Base-by-base conservation (phyloP, 2,888 invertebrate genomes). In the Fissipunctia ypsillon region DNA sequence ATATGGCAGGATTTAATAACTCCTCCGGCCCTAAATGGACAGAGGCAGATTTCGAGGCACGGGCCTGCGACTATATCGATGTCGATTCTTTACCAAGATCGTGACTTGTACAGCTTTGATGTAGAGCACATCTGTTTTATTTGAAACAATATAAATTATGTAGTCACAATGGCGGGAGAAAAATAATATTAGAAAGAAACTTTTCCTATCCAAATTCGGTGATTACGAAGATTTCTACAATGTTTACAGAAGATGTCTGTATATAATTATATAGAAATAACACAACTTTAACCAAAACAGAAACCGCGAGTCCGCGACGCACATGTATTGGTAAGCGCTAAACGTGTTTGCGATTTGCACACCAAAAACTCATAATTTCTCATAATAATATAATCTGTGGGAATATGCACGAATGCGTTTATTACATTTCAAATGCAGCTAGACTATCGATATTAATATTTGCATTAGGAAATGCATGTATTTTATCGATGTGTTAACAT, bases 1-100 rank as follows among this genome's bases (percentile, higher is more conserved):
- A 93, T 94, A 95, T 92, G 93, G 95, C 88, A 85, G 91, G 94
- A 93, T 94, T 95, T 94, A 95, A 95, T 95, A 94, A 94, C 91
- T 90, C 86, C 87, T 85, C 88, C 83, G 67, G 72, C 93, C 93
- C 88, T 93, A 93, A 91, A 95, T 89, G 94, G 95, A 82, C 69
- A 83, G 88, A 84, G 86, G 87, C 87, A 88, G 90, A 91, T 89
- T 89, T 90, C 88, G 84, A 88, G 84, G 73, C 79, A 81, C 75
- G 84, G 79, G 73, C 77, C 79, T 76, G 78, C 19, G 79, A 67
- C 76, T 73, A 73, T 83, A 86, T 88, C 87, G 88, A 90, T 88
- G 90, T 90, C 88, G 88, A 91, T 87, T 81, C 81, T 86, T 83
- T 87, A 85, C 84, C 45, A 84, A 66, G 79, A 81, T 90, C 82